Evolutionary conservation across 2,888 invertebrate species (phyloP), one percentile per base, ranked within the genome.

Genomic region (Conchocele bisecta): DNA sequence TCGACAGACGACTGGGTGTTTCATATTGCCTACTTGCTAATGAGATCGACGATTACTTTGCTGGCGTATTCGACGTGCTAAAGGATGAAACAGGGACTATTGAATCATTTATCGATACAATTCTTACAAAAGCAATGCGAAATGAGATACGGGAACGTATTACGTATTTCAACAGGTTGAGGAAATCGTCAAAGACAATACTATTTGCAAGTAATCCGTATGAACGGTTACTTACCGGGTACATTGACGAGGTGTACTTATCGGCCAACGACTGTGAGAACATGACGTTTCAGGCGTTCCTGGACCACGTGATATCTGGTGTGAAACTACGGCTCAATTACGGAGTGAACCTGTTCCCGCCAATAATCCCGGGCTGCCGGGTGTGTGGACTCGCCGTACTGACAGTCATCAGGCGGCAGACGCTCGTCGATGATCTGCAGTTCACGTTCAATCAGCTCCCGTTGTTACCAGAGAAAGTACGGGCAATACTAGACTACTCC

Each of bases 201-300:
- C 5, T 83, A 74, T 75, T 78, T 56, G 44, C 73, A 9, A 50
- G 81, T 4, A 66, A 81, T 22, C 83, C 83, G 2, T 81, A 76
- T 42, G 13, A 57, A 1, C 70, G 81, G 9, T 46, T 83, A 20
- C 81, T 80, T 78, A 68, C 79, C 7, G 79, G 78, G 2, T 83
- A 71, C 53, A 67, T 81, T 26, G 83, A 83, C 53, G 79, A 81
- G 48, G 78, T 81, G 35, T 26, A 79, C 1, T 57, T 83, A 7
- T 72, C 75, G 4, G 81, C 81, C 17, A 17, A 31, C 22, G 15
- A 31, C 7, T 51, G 51, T 33, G 51, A 51, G 26, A 20, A 4
- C 22, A n/a, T 81, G 13, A 50, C 65, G 20, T 83, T 83, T 48
- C 44, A 58, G 28, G 79, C 81, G 41, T 83, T 78, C 26, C 51